Evolutionary conservation across 1,140 invertebrate genomes (phyloP), one percentile per base, ranked within the genome.

Genomic region (Sycobia sp.): DNA sequence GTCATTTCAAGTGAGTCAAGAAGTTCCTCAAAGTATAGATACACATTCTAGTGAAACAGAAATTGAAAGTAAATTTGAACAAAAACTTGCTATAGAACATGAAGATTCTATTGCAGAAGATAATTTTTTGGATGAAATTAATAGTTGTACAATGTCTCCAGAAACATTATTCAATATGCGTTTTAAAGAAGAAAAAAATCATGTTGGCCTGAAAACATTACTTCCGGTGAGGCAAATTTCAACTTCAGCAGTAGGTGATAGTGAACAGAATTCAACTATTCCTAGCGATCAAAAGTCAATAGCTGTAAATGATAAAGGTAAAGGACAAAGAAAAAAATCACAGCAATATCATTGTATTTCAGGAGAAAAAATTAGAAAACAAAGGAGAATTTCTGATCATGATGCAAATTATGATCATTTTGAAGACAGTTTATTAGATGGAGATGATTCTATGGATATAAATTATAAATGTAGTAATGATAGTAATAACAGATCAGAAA

Each of bases 161-260:
- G 73, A 73, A 27, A 73, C 73, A 13, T 67, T 78, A n/a, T 82
- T 82, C 20, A 76, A 81, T 22, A 67, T 82, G 62, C 78, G 76
- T 44, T 60, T 73, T 3, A 75, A 72, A 41, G 80, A 81, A 41
- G 79, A 79, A 46, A 78, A 72, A 61, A 64, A 67, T 16, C 77
- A 78, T 55, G 67, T 62, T 18, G 80, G 80, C 0, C 85, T 85
- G 32, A 86, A 86, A 73, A 86, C 84, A 4, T 71, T 86, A 32
- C 67, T 85, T 18, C 84, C 85, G 9, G 78, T 85, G 7, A 74
- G 81, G 41, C 69, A 78, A 38, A 22, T 71, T 9, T 14, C 25
- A 51, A 9, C 11, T 3, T 3, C 14, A 29, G 22, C 14, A 22
- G 0, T 29, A 34, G 36, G 44, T 16, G 32, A 54, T n/a, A 38